Evolutionary conservation across 2,888 invertebrate species (phyloP), one percentile per base, ranked within the genome.

Genomic region (Meandrusa payeni): DNA sequence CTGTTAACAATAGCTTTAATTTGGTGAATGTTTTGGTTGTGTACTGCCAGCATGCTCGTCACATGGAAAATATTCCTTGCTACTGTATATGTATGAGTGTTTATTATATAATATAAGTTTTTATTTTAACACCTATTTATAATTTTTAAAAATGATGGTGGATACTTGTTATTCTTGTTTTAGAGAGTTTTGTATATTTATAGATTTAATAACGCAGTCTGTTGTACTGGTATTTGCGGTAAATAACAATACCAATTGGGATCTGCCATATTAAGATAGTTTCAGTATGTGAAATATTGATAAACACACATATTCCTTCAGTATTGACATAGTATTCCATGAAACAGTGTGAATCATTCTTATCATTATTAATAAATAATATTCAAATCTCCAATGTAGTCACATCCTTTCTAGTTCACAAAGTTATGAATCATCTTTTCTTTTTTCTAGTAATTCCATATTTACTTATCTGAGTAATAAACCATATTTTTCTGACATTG

Each of bases 141-240:
- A 60, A 50, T 66, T 65, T 68, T n/a, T 59, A 57, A 56, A 62
- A 63, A 59, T 58, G 57, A 60, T 50, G 65, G 55, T 61, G 69
- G 57, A 66, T 64, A 60, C 57, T 73, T 72, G 76, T 76, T 76
- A 64, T 73, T 78, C 74, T 79, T 79, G 75, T 77, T 83, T 80
- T 80, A 79, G 69, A 78, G 72, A 78, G 76, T 68, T 67, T 70
- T 76, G 73, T 79, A 75, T 72, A 73, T 69, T 76, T 76, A 61
- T 72, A 59, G 54, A 54, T 50, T 47, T 40, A 50, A 51, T 46
- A 27, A 50, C 38, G 43, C 49, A 45, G 54, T 64, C 52, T 58
- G 48, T 55, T 59, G 50, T 56, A 52, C 52, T 54, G 51, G 41
- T 46, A 54, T 47, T 50, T 54, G 51, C 50, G 46, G 51, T 60